These are phyloP conservation scores for Sialis fuliginosa DNA, from an alignment of 2,888 invertebrate species.

Conservation along the genomic window DNA sequence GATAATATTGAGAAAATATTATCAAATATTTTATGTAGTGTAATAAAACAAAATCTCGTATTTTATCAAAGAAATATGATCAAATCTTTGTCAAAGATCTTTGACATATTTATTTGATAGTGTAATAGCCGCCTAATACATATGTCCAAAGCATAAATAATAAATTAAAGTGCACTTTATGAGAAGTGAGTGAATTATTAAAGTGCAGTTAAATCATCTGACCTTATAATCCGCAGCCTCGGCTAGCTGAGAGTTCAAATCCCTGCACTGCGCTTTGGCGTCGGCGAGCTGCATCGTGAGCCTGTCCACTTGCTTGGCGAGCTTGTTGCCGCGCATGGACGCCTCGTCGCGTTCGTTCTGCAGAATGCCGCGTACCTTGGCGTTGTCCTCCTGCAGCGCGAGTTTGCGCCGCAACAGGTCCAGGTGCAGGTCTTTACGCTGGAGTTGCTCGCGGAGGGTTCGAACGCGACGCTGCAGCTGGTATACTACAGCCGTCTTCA, in stretches of 20 bases:
- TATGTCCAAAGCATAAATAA: no score
- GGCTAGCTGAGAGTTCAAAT: conserved; percentile 68
- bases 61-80: no score
- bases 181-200: no score
- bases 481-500: conserved; percentile 70
- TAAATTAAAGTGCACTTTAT: no score
- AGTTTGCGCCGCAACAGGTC: conserved; percentile 78
- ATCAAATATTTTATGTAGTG: no score
- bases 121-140: no score
- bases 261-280: conserved; percentile 62
- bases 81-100: no score
- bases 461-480: conserved; percentile 76
- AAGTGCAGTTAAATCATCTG: no score
- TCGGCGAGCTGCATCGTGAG: conserved; percentile 63
- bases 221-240: conserved; percentile 80
- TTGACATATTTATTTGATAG: no score
- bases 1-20: no score
- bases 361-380: conserved; percentile 39
- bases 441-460: conserved; percentile 74
- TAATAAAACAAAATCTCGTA: no score
- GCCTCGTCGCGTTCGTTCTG: conserved; percentile 55
- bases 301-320: conserved; percentile 69
- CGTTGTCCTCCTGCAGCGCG: conserved; percentile 62
- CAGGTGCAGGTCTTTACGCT: conserved; percentile 78
- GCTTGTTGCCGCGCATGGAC: conserved; percentile 51